These are phyloP conservation scores for Miniopterus natalensis DNA, from an alignment of 2,113 vertebrate genomes.

Conservation along the genomic window DNA sequence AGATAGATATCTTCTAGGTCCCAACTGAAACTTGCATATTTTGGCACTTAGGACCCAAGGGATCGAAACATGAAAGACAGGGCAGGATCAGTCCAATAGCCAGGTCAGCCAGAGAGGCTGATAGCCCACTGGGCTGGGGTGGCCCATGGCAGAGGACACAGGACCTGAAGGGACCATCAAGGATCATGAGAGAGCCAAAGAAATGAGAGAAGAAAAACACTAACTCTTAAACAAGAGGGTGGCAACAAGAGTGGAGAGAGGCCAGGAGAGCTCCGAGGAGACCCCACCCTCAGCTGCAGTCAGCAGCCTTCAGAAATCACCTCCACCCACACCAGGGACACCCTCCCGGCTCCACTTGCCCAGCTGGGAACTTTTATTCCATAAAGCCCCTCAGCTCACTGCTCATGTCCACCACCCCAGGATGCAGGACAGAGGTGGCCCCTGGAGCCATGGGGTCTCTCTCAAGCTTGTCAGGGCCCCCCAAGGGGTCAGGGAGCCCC, in stretches of 20 bases:
- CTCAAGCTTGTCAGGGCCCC: background rate
- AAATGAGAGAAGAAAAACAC: background rate
- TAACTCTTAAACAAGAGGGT: background rate
- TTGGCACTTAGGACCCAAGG: background rate
- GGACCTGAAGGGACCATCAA: background rate
- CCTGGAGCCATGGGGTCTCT: background rate
- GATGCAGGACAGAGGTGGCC: too few relatives aligned
- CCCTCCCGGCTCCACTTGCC: background rate
- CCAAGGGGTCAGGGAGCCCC: background rate
- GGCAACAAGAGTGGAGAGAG: background rate
- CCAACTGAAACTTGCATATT: background rate
- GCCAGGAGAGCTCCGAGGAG: background rate
- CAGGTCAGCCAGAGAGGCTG: background rate
- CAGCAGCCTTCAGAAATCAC: background rate
- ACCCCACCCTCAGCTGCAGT: too few relatives aligned
- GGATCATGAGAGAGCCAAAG: background rate
- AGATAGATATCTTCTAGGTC: background rate
- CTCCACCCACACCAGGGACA: rapidly evolving
- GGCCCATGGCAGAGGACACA: background rate
- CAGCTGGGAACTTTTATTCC: background rate
- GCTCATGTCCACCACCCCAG: background rate
- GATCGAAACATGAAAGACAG: background rate
- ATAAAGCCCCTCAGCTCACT: background rate
- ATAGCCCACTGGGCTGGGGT: background rate
- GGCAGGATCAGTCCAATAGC: background rate